Percentiles rank a stretch among this genome's conserved stretches.
These are phyloP conservation scores for Drosophila erecta DNA, from an alignment of 1,140 invertebrate species.

Conservation along the genomic window DNA sequence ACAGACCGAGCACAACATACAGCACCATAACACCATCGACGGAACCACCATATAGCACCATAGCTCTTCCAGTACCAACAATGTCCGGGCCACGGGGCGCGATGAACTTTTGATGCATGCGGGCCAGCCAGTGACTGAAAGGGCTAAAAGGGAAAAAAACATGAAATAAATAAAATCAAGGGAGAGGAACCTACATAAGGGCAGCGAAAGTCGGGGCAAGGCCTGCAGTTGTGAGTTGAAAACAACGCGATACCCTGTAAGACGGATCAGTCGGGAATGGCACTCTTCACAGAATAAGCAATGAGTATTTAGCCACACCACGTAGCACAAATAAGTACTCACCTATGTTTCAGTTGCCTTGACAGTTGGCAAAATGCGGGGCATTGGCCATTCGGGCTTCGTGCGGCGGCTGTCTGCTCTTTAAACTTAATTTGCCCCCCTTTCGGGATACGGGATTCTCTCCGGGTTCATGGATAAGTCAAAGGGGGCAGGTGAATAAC, in stretches of 20 bases:
- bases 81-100: slow-evolving; percentile 62
- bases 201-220: slow-evolving; percentile 1
- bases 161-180: slow-evolving; percentile 52
- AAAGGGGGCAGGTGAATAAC: neutral
- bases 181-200: slow-evolving; percentile 37
- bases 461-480: slow-evolving; percentile 4
- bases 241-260: slow-evolving; percentile 6
- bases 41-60: neutral
- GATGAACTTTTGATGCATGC: slow-evolving; percentile 78
- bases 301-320: too few relatives aligned
- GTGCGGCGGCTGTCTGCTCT: slow-evolving; percentile 33
- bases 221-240: too few relatives aligned
- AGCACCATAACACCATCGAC: slow-evolving; percentile 13
- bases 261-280: neutral
- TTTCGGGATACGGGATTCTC: neutral
- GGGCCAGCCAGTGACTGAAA: slow-evolving; percentile 65
- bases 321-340: too few relatives aligned
- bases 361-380: neutral
- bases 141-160: slow-evolving; percentile 30
- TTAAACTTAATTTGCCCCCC: slow-evolving; percentile 59
- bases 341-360: too few relatives aligned
- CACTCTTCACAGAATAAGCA: neutral
- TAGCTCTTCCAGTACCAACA: slow-evolving; percentile 22
- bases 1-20: slow-evolving; percentile 38
- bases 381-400: slow-evolving; percentile 2